These are phyloP conservation scores for Hypena proboscidalis DNA, from an alignment of 2,888 invertebrate species.

Conservation along the genomic window DNA sequence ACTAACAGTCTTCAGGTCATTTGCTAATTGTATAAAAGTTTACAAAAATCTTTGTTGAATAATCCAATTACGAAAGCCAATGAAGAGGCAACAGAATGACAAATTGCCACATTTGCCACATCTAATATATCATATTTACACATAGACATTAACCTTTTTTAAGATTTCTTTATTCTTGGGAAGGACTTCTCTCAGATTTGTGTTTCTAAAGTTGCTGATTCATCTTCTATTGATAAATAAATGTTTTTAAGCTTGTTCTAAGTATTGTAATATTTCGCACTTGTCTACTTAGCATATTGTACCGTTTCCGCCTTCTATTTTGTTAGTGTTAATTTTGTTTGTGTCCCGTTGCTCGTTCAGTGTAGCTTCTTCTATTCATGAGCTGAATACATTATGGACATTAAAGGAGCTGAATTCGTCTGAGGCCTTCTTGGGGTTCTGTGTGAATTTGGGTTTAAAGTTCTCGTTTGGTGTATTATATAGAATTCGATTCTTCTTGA, in stretches of 20 bases:
- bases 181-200: neutral
- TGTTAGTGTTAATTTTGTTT: constrained; percentile 40
- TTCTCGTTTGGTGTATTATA: neutral
- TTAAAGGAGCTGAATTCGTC: constrained; percentile 12
- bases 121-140: neutral
- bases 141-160: constrained; percentile 3
- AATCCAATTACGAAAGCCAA: too few relatives aligned
- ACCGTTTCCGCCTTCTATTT: constrained; percentile 43
- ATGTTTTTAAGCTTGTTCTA: constrained; percentile 13
- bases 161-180: neutral
- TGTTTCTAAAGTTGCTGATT: constrained; percentile 11
- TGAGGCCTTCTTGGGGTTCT: constrained; percentile 1
- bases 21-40: too few relatives aligned
- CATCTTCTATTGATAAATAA: constrained; percentile 21
- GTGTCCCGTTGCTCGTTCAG: constrained; percentile 40
- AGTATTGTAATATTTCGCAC: constrained; percentile 29
- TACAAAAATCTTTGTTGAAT: too few relatives aligned
- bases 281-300: constrained; percentile 42
- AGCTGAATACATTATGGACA: constrained; percentile 30
- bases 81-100: too few relatives aligned
- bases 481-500: too few relatives aligned
- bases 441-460: constrained; percentile 4
- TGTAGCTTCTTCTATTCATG: constrained; percentile 34
- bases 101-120: too few relatives aligned
- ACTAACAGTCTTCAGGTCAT: too few relatives aligned